These are phyloP conservation scores for Hippocampus mohnikei DNA, from an alignment of 2,113 vertebrate species.

Conservation along the genomic window DNA sequence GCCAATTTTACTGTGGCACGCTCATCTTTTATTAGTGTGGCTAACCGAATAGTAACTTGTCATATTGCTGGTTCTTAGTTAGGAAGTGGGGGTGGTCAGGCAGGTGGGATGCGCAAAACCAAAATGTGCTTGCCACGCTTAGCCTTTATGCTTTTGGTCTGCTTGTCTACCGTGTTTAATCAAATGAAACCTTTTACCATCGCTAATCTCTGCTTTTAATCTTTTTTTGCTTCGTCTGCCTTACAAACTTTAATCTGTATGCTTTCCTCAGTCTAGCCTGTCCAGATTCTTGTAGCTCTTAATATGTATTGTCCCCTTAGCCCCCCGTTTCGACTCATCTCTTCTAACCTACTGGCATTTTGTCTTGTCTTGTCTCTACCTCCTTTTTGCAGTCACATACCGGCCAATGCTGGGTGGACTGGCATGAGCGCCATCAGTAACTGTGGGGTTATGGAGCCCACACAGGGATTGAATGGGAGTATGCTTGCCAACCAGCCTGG, in stretches of 20 bases:
- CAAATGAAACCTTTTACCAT: slow-evolving; percentile 31
- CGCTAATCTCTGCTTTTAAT: slow-evolving; percentile 17
- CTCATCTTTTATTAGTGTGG: background rate
- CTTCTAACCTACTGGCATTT: slow-evolving; percentile 70
- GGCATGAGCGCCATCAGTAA: slow-evolving; percentile 76
- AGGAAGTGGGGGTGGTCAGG: background rate
- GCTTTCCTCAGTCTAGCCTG: slow-evolving; percentile 49
- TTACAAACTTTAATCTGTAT: slow-evolving; percentile 46
- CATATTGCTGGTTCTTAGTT: background rate
- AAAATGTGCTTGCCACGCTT: slow-evolving; percentile 37
- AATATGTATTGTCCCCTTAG: slow-evolving; percentile 45
- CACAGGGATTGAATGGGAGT: slow-evolving; percentile 85
- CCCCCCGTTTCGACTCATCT: slow-evolving; percentile 64
- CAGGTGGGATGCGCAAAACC: background rate
- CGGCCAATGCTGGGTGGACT: slow-evolving; percentile 85
- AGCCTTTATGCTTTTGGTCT: slow-evolving; percentile 44
- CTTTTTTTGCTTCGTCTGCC: slow-evolving; percentile 24
- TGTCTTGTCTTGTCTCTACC: slow-evolving; percentile 42
- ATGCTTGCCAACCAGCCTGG: slow-evolving; percentile 84
- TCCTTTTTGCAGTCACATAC: slow-evolving; percentile 80
- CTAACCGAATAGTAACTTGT: background rate
- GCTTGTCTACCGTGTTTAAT: slow-evolving; percentile 50
- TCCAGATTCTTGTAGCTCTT: slow-evolving; percentile 55
- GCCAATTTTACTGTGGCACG: slow-evolving; percentile 19
- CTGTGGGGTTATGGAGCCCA: slow-evolving; percentile 78